A percentile compares a stretch with the other conserved stretches of the same genome.
Evolutionary conservation across 2,113 vertebrate genomes (phyloP).

Genomic region (Anhinga rufa): DNA sequence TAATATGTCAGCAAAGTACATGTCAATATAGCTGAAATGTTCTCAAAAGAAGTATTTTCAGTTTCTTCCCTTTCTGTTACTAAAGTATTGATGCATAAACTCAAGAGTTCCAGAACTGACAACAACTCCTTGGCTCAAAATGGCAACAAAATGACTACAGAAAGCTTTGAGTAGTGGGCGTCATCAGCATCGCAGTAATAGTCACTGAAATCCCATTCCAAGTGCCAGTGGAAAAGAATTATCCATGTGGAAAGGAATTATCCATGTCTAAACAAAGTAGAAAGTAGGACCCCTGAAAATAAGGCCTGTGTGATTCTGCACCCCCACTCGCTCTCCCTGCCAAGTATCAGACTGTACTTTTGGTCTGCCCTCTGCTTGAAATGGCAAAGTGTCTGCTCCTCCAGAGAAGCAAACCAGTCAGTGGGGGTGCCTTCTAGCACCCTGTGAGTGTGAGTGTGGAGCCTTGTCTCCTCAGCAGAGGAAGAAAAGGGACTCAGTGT

Average conservation of each 20-base stretch:
- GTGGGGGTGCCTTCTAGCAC: not conserved
- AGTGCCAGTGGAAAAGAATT: not conserved
- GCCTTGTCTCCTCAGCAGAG: not conserved
- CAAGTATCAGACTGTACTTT: not conserved
- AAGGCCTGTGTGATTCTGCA: not conserved
- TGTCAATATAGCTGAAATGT: not conserved
- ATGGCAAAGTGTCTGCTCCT: not conserved
- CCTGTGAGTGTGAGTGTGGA: too few species aligned
- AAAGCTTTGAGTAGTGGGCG: not conserved
- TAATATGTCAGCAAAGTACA: not conserved
- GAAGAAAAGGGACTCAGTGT: not conserved
- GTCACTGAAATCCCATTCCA: not conserved
- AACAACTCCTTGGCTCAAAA: not conserved
- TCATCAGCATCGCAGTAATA: fast-evolving
- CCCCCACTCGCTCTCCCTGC: too few species aligned
- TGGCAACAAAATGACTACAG: not conserved
- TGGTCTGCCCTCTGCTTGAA: not conserved
- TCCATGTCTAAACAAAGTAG: not conserved
- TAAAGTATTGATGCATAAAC: not conserved
- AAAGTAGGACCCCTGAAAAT: not conserved
- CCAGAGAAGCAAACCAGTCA: not conserved
- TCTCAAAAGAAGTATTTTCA: not conserved
- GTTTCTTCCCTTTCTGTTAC: not conserved
- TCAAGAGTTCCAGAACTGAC: not conserved
- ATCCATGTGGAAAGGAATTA: not conserved